phyloP scores from a whole-genome alignment of 2,113 vertebrate species.

The Sisor rabdophorus region DNA sequence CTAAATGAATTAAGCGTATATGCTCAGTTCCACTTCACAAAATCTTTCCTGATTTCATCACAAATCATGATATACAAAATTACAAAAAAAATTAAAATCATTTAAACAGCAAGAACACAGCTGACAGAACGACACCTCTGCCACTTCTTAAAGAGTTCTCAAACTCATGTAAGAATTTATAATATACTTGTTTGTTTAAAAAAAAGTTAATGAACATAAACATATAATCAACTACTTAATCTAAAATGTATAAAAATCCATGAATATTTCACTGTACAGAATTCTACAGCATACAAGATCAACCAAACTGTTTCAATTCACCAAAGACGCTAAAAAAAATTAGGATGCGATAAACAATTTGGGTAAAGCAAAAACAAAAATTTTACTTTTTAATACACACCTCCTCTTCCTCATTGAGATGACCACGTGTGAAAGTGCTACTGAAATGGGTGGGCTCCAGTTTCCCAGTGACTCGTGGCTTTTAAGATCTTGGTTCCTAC shows the following conservation, averaged over 20 bases:
- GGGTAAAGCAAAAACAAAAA: constrained; percentile 41
- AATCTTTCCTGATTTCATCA: not conserved
- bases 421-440: constrained; percentile 67
- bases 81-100: not conserved
- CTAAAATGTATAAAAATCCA: constrained; percentile 53
- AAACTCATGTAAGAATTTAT: constrained; percentile 20
- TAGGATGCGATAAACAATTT: constrained; percentile 35
- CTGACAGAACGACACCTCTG: not conserved
- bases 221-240: constrained; percentile 44
- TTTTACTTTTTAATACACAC: constrained; percentile 61
- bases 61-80: not conserved
- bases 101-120: not conserved
- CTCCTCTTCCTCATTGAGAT: constrained; percentile 51
- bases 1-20: not conserved
- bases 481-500: constrained; percentile 35
- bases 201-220: constrained; percentile 12
- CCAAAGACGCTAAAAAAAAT: constrained; percentile 35
- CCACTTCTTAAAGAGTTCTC: not conserved
- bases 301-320: constrained; percentile 37
- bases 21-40: not conserved
- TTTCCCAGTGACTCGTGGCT: constrained; percentile 35
- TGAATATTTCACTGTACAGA: constrained; percentile 39
- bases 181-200: constrained; percentile 17
- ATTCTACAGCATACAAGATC: constrained; percentile 42
- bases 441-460: constrained; percentile 52